Evolutionary conservation across 1,140 invertebrate genomes (phyloP), one percentile per base, ranked within the genome.

Genomic region (Diachasma alloeum): DNA sequence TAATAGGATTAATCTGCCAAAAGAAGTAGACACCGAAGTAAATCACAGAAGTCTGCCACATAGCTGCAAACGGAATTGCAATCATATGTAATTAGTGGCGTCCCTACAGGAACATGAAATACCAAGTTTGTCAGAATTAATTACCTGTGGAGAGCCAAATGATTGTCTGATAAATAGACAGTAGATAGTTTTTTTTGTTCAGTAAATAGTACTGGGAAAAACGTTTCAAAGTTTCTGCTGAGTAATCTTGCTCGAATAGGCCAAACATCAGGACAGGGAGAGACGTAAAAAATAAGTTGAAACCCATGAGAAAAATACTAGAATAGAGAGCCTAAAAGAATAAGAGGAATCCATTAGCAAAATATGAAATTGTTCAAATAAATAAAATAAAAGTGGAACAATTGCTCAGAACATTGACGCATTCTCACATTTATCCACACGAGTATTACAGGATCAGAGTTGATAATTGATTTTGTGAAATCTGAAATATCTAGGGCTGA

Each of bases 271-370:
- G 84, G 68, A 94, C 92, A 0, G 95, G 95, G 68, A 93, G 76
- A 1, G 93, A 92, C 0, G 94, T 94, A 81, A 95, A 96, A 22
- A 95, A 82, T 44, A 96, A 89, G 85, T 96, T 96, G 86, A 92
- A 96, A 53, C 93, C 86, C 73, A 94, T 95, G 42, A 96, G 87
- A 81, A 93, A 95, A 77, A 95, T 83, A 0, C 93, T 92, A 80
- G 95, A 93, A 81, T 93, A 95, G 19, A 95, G 87, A 24, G 92
- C 91, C 90, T 91, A 83, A 15, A 80, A 81, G 82, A 76, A 79
- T 78, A 79, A 83, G 44, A 77, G 69, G 81, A 67, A 53, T 53
- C 9, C 1, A 59, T 36, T 76, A 44, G n/a, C n/a, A n/a, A n/a
- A 66, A 10, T 48, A 39, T 36, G 71, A 56, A 74, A 71, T 72